Evolutionary conservation across 2,888 invertebrate genomes (phyloP).

Genomic region (Zhuqinia jingwanae): DNA sequence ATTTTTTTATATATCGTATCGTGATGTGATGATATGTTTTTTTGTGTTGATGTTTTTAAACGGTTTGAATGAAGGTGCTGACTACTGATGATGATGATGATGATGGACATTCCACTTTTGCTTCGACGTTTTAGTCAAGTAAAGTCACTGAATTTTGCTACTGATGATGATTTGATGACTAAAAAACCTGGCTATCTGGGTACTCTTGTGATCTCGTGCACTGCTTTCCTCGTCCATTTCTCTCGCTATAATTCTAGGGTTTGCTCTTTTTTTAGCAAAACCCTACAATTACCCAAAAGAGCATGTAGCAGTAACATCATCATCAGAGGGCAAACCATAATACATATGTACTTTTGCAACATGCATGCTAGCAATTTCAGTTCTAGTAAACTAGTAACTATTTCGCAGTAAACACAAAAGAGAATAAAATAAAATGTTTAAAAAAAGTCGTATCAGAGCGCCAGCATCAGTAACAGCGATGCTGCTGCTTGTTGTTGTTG

Average conservation of each 20-base stretch:
- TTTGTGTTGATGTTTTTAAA: slow-evolving; percentile 56
- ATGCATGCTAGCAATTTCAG: slow-evolving; percentile 29
- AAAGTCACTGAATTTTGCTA: not conserved
- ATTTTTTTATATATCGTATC: not conserved
- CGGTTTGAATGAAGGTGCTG: slow-evolving; percentile 24
- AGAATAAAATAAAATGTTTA: too few relatives aligned
- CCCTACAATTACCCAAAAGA: slow-evolving; percentile 14
- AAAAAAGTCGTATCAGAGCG: too few relatives aligned
- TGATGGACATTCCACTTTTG: not conserved
- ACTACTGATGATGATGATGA: slow-evolving; percentile 7
- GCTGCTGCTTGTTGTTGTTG: too few relatives aligned
- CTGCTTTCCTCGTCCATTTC: slow-evolving; percentile 9
- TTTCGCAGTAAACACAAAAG: not conserved
- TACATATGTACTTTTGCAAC: not conserved
- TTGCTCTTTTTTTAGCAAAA: slow-evolving; percentile 22
- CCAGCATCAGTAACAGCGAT: too few relatives aligned
- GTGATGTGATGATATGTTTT: slow-evolving; percentile 7
- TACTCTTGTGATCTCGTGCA: slow-evolving; percentile 36
- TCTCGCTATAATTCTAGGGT: slow-evolving; percentile 9
- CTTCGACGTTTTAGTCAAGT: not conserved
- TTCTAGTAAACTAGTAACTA: slow-evolving; percentile 3
- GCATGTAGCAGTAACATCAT: too few relatives aligned
- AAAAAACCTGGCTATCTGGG: slow-evolving; percentile 11
- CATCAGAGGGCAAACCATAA: slow-evolving; percentile 11
- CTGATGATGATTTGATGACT: slow-evolving; percentile 31